These are phyloP conservation scores for Danio albolineatus DNA, from an alignment of 2,797 vertebrate genomes.

Conservation along the genomic window DNA sequence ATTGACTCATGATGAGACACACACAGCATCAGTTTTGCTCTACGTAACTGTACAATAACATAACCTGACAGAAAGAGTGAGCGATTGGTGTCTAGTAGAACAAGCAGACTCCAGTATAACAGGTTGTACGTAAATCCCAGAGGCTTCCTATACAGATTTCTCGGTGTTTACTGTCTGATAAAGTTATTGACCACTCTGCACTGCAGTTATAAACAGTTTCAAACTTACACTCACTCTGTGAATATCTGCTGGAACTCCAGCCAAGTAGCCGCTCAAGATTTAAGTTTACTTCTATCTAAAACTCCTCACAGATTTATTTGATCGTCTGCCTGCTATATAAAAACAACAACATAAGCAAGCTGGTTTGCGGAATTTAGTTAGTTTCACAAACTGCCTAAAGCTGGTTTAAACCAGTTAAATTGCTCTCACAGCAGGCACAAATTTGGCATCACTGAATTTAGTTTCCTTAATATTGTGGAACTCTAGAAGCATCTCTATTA, in stretches of 20 bases:
- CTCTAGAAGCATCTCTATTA: no score
- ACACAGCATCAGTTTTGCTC: constrained; percentile 41
- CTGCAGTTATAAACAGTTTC: not conserved
- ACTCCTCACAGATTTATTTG: not conserved
- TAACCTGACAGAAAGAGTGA: constrained; percentile 25
- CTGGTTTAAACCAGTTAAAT: not conserved
- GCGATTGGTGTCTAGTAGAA: constrained; percentile 23
- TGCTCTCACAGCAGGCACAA: not conserved
- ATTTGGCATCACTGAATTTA: not conserved
- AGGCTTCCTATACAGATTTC: constrained; percentile 30
- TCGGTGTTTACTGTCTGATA: constrained; percentile 39
- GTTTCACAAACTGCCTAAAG: not conserved
- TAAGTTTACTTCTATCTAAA: constrained; percentile 26
- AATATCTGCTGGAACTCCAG: not conserved
- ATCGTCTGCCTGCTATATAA: not conserved
- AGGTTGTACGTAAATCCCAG: constrained; percentile 27
- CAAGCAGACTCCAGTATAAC: constrained; percentile 26
- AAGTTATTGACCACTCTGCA: constrained; percentile 38
- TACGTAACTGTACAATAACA: not conserved
- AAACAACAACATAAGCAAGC: no score
- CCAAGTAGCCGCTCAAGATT: not conserved
- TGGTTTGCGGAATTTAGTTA: no score
- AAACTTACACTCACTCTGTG: not conserved
- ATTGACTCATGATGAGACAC: constrained; percentile 45
- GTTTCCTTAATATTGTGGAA: not conserved